Evolutionary conservation across 2,113 vertebrate genomes (phyloP).

Genomic region (Leuciscus idus): DNA sequence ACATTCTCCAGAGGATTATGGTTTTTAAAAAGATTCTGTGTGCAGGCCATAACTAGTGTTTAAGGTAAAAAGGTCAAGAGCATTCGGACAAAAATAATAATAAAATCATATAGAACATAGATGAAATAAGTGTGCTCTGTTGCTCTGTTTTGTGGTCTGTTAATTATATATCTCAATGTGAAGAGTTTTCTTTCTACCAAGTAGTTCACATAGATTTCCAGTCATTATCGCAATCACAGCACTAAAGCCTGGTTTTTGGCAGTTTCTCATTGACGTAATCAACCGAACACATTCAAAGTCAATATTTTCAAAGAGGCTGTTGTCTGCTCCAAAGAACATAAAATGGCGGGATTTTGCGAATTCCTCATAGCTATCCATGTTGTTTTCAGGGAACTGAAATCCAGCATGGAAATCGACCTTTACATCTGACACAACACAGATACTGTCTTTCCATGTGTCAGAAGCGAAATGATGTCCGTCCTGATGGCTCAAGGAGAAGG

Average conservation of each 20-base stretch:
- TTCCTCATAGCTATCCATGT: conserved; percentile 50
- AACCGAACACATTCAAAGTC: conserved; percentile 15
- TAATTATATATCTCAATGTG: not conserved
- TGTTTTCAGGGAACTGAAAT: conserved; percentile 63
- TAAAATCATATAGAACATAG: not conserved
- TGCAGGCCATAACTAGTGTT: not conserved
- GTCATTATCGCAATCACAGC: not conserved
- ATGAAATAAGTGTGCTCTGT: not conserved
- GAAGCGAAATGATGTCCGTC: conserved; percentile 70
- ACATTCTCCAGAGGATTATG: not conserved
- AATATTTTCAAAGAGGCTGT: conserved; percentile 37
- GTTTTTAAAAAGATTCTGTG: not conserved
- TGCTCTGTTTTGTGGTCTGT: not conserved
- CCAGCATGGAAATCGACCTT: conserved; percentile 66
- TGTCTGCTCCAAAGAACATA: conserved; percentile 50
- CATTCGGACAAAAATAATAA: not conserved
- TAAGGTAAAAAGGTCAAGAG: not conserved
- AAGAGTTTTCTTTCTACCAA: not conserved
- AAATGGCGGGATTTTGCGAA: conserved; percentile 59
- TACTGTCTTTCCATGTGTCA: conserved; percentile 68
- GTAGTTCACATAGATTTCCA: not conserved
- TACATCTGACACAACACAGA: conserved; percentile 69
- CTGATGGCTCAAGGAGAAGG: conserved; percentile 61
- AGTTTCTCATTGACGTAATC: not conserved
- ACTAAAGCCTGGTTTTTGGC: not conserved